Conservation (phyloP, 2,888 invertebrate species). For the Heliconius aoede region DNA sequence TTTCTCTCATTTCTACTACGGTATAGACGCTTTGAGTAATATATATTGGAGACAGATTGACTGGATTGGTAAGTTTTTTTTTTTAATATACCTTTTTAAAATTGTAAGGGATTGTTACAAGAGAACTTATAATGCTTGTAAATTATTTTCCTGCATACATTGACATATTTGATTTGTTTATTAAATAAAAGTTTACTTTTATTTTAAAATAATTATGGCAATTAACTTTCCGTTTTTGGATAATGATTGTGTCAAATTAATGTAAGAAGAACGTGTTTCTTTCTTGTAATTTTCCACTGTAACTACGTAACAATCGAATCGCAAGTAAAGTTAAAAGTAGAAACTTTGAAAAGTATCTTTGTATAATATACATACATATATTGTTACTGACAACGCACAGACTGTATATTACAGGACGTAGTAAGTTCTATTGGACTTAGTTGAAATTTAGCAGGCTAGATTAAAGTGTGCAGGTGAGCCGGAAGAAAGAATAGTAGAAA, state of each 20-base stretch:
- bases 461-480: neutral
- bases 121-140: too few relatives aligned
- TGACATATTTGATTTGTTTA: too few relatives aligned
- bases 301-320: neutral
- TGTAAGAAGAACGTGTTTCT: neutral
- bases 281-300: neutral
- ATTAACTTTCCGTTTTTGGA: conserved; percentile 4
- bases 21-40: conserved; percentile 80
- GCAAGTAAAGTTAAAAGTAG: too few relatives aligned
- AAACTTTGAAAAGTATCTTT: too few relatives aligned
- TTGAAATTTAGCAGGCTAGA: neutral
- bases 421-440: neutral
- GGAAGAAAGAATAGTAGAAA: too few relatives aligned
- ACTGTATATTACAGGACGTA: too few relatives aligned
- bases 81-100: too few relatives aligned
- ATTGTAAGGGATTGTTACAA: too few relatives aligned
- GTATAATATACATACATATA: too few relatives aligned
- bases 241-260: neutral
- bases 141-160: neutral
- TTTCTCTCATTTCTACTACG: conserved; percentile 80
- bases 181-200: neutral
- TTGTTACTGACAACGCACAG: too few relatives aligned
- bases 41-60: conserved; percentile 79
- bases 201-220: neutral
- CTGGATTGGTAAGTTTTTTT: conserved; percentile 76